Evolutionary conservation across 1,140 invertebrate species (phyloP), one percentile per base, ranked within the genome.

Genomic region (Drosophila bifasciata): DNA sequence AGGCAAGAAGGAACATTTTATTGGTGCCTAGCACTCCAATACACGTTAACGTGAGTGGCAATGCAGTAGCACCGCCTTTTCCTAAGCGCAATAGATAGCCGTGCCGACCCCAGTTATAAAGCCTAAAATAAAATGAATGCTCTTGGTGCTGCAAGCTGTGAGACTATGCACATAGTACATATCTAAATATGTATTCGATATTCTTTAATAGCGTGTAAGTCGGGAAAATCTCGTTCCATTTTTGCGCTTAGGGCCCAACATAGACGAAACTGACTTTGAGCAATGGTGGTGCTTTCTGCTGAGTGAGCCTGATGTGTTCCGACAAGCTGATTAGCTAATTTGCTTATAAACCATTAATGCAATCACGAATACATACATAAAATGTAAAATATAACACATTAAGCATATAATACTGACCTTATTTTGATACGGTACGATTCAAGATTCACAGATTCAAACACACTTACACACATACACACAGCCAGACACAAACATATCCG

Each of bases 231-330:
- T 57, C 48, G 56, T 43, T 41, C 45, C 67, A 25, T 62, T 46
- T 44, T 59, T 77, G 50, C 50, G 81, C 77, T 77, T 85, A 85
- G 81, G 83, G 78, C 77, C 83, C 81, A 86, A 88, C 83, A 88
- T 86, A 88, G 81, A 81, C 78, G 83, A 86, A 86, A 67, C 81
- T 86, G 81, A 77, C 83, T 90, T 91, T 91, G 89, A 91, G 89
- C 86, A 89, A 84, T 91, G 89, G 89, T 90, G 89, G 89, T 91
- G 89, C 89, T 91, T 91, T 91, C 89, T 91, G 84, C 89, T 84
- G 89, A 91, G 89, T 74, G 64, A 80, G 77, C 74, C 79, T 71
- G 64, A 66, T 79, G 66, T 88, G 78, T 86, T 90, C 68, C 58
- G 56, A 85, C 73, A 59, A 66, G 81, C 76, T 52, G 17, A 50